Evolutionary conservation across 2,797 vertebrate genomes (phyloP), one percentile per base, ranked within the genome.

Genomic region (Synaphobranchus kaupii): DNA sequence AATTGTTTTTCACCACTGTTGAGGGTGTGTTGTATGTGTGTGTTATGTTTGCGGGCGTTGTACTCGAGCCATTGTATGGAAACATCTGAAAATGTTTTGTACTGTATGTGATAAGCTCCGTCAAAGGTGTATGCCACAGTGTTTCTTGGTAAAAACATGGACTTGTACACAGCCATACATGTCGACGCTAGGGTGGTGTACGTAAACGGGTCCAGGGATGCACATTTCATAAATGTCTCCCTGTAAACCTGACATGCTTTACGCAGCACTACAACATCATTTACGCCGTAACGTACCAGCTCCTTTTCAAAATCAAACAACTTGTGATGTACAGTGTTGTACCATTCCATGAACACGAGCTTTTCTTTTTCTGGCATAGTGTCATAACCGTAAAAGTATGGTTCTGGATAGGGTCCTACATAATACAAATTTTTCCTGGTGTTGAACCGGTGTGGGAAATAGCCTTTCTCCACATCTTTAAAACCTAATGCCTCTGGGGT

Each of bases 291-390:
- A 13, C 20, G 0, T 10, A 22, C 31, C 4, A 84, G 9, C 4
- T 84, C 83, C 17, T 84, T 84, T 13, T 60, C n/a, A 12, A 84
- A 84, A 84, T 84, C 83, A 84, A 84, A 84, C 0, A 84, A 15
- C 0, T 56, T 20, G 28, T n/a, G n/a, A n/a, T n/a, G n/a, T n/a
- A n/a, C n/a, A 5, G 8, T 50, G 83, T 5, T 58, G 25, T 84
- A 84, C 83, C 83, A 84, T 2, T 0, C 9, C 8, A 52, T 50
- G 54, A 85, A 85, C 1, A 7, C 39, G 1, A 0, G 3, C 10
- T 39, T 50, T 22, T 48, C 63, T 22, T 71, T 71, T 1, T 50
- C 63, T 22, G 44, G 3, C 81, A n/a, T n/a, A 52, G 13, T 48
- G 39, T 83, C 47, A 83, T 83, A 83, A 34, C 83, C 56, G 44